Conservation (phyloP, 2,888 invertebrate species). For the Ochlodes sylvanus region DNA sequence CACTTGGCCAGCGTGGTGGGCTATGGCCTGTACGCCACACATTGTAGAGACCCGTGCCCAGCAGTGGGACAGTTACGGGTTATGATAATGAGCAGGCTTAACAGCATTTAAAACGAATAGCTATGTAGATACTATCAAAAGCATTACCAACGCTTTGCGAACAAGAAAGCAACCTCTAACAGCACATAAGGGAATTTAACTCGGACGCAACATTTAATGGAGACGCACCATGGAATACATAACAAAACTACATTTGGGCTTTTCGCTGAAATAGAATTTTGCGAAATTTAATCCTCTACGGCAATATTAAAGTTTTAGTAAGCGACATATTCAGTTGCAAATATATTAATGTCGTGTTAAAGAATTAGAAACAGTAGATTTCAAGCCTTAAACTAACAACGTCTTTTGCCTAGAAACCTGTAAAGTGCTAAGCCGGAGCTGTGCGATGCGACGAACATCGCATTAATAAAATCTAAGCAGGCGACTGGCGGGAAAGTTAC, state of each 20-base stretch:
- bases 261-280: background rate
- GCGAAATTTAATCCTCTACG: background rate
- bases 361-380: constrained; percentile 5
- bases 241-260: background rate
- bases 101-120: no score
- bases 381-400: constrained; percentile 16
- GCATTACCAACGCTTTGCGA: no score
- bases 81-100: no score
- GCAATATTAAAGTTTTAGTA: background rate
- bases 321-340: background rate
- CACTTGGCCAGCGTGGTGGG: no score
- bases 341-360: background rate
- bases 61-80: no score
- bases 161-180: no score
- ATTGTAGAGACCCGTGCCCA: no score
- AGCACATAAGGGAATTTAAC: no score
- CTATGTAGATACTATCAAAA: no score
- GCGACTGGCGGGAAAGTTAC: background rate
- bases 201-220: no score
- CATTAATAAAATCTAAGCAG: constrained; percentile 2
- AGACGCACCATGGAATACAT: no score
- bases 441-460: background rate
- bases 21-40: no score
- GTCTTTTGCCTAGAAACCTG: constrained; percentile 20
- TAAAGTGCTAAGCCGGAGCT: constrained; percentile 22